Conservation (phyloP, 2,888 invertebrate species). For the Boloria euphrosyne region DNA sequence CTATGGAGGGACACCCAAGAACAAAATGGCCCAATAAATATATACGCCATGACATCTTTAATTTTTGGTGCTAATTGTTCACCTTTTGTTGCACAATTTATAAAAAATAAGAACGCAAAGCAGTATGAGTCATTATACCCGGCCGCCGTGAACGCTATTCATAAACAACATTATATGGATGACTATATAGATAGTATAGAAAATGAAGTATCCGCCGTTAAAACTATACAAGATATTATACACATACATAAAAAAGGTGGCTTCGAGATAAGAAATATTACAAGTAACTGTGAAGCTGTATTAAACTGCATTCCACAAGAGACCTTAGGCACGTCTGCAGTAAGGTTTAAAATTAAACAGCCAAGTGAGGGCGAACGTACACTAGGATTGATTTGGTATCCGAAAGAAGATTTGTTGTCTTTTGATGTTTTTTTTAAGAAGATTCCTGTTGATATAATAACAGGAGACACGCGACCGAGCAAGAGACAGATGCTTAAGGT, state of each 20-base stretch:
- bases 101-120: constrained; percentile 36
- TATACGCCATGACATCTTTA: constrained; percentile 12
- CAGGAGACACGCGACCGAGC: constrained; percentile 37
- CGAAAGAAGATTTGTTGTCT: constrained; percentile 37
- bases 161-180: constrained; percentile 21
- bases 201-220: not conserved
- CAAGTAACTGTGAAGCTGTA: not conserved
- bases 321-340: constrained; percentile 30
- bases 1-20: constrained; percentile 43
- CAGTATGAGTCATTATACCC: constrained; percentile 14
- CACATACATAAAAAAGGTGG: constrained; percentile 14
- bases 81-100: constrained; percentile 35
- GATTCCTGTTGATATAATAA: constrained; percentile 31
- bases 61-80: constrained; percentile 41
- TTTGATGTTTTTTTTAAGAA: constrained; percentile 41
- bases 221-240: not conserved
- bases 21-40: not conserved
- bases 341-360: constrained; percentile 39
- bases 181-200: constrained; percentile 12
- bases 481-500: constrained; percentile 39
- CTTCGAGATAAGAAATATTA: constrained; percentile 8
- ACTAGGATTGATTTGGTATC: constrained; percentile 44
- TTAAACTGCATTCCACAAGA: not conserved
- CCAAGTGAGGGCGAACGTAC: constrained; percentile 37
- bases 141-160: constrained; percentile 17